Percentiles rank a stretch among this genome's conserved stretches.
Evolutionary conservation across 2,797 vertebrate genomes (phyloP).

Genomic region (Petrocephalus schoutedeni): DNA sequence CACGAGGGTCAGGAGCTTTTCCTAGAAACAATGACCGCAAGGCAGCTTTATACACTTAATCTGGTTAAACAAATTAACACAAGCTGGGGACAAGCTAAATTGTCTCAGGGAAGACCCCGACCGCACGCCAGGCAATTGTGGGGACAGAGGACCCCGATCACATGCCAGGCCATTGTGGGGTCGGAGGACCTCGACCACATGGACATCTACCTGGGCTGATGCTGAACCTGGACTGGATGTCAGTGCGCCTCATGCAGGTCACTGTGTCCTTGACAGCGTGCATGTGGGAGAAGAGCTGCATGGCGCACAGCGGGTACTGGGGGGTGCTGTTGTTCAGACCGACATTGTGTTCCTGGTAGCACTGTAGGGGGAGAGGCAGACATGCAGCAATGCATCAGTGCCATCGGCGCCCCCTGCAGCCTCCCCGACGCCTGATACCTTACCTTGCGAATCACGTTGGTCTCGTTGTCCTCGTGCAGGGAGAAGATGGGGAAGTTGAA

Average conservation of each 20-base stretch:
- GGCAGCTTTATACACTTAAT: background rate
- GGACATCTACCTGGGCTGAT: conserved; percentile 71
- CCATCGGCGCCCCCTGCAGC: background rate
- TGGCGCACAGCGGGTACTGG: conserved; percentile 79
- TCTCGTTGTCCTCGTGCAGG: conserved; percentile 80
- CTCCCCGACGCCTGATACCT: background rate
- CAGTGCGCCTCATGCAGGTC: conserved; percentile 88
- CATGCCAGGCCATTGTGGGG: background rate
- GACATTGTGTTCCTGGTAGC: conserved; percentile 73
- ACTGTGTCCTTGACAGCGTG: conserved; percentile 80
- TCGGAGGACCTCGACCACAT: background rate
- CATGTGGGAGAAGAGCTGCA: conserved; percentile 95
- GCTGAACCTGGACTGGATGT: conserved; percentile 75
- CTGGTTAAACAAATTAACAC: background rate
- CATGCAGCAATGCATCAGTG: background rate
- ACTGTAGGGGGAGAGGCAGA: conserved; percentile 53
- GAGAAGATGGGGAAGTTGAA: conserved; percentile 89
- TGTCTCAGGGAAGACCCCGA: background rate
- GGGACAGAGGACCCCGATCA: background rate
- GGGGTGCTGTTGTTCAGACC: conserved; percentile 60
- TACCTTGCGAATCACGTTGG: conserved; percentile 78
- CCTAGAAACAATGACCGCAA: background rate
- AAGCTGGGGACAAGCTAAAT: background rate
- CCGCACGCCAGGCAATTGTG: background rate
- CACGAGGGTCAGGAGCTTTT: background rate